Conservation (phyloP, 1,140 invertebrate species). For the Penaeus chinensis region DNA sequence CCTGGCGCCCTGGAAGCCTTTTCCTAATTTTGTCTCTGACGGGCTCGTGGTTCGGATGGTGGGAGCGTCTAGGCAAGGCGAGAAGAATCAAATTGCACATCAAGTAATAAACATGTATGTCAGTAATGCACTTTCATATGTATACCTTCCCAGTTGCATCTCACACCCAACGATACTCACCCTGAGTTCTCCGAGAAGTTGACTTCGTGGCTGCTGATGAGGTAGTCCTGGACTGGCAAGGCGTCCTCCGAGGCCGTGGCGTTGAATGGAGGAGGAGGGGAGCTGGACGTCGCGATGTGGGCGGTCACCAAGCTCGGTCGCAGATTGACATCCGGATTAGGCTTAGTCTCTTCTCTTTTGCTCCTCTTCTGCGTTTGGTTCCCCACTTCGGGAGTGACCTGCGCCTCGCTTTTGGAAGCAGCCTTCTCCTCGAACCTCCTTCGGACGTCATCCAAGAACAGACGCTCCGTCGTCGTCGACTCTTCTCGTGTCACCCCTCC, state of each 20-base stretch:
- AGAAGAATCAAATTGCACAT: neutral
- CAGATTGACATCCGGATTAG: neutral
- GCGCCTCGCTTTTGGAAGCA: neutral
- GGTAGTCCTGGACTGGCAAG: neutral
- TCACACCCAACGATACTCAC: neutral
- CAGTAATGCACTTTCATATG: neutral
- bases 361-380: neutral
- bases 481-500: neutral
- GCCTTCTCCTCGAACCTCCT: neutral
- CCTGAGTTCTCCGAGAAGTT: neutral
- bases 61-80: neutral
- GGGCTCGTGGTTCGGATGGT: neutral
- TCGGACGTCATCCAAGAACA: conserved; percentile 11
- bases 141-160: neutral
- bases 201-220: neutral
- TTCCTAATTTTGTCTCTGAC: neutral
- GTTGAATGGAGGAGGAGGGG: neutral
- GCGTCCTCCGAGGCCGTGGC: neutral
- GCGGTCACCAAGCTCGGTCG: conserved; percentile 44
- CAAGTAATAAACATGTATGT: neutral
- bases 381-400: neutral
- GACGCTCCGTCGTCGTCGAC: neutral
- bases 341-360: neutral
- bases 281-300: conserved; percentile 30
- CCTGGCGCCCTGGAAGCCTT: conserved; percentile 10